Evolutionary conservation across 1,140 invertebrate genomes (phyloP).

Genomic region (Listronotus oregonensis): DNA sequence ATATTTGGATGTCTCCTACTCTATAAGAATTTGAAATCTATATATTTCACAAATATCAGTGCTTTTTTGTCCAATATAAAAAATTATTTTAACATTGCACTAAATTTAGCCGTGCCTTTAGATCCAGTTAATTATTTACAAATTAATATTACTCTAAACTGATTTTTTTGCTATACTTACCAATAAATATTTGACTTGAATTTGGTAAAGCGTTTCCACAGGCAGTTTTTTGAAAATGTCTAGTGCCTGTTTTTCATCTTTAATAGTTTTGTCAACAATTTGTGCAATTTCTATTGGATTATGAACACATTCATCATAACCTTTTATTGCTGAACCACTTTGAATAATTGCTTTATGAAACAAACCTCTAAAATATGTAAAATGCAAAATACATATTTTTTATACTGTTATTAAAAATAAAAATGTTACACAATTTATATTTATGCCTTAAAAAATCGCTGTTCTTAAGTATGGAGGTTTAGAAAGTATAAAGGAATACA

Average conservation of each 20-base stretch:
- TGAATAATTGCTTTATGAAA: constrained; percentile 66
- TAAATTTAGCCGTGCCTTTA: too few relatives aligned
- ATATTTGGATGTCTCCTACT: too few relatives aligned
- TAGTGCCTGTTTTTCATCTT: constrained; percentile 29
- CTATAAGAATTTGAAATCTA: too few relatives aligned
- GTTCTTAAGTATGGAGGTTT: too few relatives aligned
- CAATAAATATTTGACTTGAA: constrained; percentile 48
- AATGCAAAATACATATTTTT: constrained; percentile 33
- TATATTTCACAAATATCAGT: too few relatives aligned
- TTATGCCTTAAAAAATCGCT: too few relatives aligned
- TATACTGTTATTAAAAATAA: neutral
- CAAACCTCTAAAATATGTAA: constrained; percentile 56
- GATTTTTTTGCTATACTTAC: constrained; percentile 50
- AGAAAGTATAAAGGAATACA: too few relatives aligned
- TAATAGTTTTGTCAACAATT: neutral
- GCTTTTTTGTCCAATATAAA: too few relatives aligned
- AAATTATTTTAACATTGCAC: too few relatives aligned
- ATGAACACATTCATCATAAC: constrained; percentile 48
- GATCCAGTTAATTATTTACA: too few relatives aligned
- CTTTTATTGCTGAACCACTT: constrained; percentile 63
- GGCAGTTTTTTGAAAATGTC: constrained; percentile 39
- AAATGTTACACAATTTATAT: too few relatives aligned
- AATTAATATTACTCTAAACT: too few relatives aligned
- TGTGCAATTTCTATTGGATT: constrained; percentile 4
- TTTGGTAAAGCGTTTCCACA: constrained; percentile 51